A percentile compares a stretch with the other conserved stretches of the same genome.
Evolutionary conservation across 2,888 invertebrate species (phyloP).

Genomic region (Eristalinus aeneus): DNA sequence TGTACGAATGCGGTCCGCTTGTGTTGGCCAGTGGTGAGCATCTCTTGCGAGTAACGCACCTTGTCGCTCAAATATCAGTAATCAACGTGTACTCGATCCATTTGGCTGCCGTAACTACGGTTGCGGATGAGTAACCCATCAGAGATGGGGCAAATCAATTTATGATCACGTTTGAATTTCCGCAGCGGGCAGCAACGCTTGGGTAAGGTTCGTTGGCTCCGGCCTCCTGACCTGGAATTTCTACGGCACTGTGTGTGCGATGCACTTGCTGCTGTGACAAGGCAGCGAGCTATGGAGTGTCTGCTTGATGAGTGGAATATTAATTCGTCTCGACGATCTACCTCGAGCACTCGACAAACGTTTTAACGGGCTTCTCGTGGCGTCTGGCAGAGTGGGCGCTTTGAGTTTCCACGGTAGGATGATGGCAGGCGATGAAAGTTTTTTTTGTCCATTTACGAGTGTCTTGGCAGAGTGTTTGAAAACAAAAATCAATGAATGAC

Average conservation of each 20-base stretch:
- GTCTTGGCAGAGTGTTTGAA: constrained; percentile 1
- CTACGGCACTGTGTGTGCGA: not conserved
- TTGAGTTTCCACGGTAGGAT: not conserved
- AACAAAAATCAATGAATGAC: constrained; percentile 21
- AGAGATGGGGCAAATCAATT: constrained; percentile 10
- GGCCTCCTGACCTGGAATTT: constrained; percentile 42
- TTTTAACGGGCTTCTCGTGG: constrained; percentile 19
- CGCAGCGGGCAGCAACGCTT: constrained; percentile 13
- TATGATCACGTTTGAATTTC: constrained; percentile 39
- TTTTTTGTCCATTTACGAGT: constrained; percentile 7
- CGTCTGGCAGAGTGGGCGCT: not conserved
- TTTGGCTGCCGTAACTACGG: constrained; percentile 21
- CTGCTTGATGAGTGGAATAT: constrained; percentile 37
- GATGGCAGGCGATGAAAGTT: constrained; percentile 42
- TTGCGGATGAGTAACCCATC: constrained; percentile 36
- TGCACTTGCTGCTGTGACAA: constrained; percentile 9
- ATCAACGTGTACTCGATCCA: constrained; percentile 19
- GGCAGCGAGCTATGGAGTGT: constrained; percentile 3
- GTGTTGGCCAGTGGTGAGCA: not conserved
- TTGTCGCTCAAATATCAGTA: constrained; percentile 10
- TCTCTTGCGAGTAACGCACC: not conserved
- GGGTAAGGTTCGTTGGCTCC: constrained; percentile 16
- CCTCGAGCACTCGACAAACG: constrained; percentile 16
- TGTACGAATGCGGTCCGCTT: not conserved
- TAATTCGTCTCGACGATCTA: constrained; percentile 11